Evolutionary conservation across 30 jellyfish, hydroid and myxozoan genomes (phyloP).

Genomic region (Rhopilema esculentum): DNA sequence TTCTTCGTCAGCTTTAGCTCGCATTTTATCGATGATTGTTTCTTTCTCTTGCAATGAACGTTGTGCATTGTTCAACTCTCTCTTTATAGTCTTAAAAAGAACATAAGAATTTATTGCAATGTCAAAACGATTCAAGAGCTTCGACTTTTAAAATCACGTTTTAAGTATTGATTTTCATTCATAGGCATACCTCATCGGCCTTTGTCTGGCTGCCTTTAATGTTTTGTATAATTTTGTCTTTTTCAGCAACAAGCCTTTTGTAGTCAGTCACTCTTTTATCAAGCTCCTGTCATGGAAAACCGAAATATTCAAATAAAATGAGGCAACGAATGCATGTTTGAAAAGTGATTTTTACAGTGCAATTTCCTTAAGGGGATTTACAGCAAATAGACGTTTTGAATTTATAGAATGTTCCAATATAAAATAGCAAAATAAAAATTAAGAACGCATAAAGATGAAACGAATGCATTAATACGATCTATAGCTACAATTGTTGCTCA

Average conservation of each 20-base stretch:
- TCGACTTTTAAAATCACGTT: too few relatives aligned
- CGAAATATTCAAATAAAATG: background rate
- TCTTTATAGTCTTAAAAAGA: conserved; percentile 44
- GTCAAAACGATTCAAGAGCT: too few relatives aligned
- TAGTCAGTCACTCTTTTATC: conserved; percentile 54
- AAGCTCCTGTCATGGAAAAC: conserved; percentile 51
- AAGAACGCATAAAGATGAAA: too few relatives aligned
- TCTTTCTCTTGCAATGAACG: conserved; percentile 49
- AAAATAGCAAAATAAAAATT: too few relatives aligned
- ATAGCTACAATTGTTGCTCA: too few relatives aligned
- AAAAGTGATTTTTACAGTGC: background rate
- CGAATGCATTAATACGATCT: too few relatives aligned
- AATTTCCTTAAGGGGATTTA: conserved; percentile 3
- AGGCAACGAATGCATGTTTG: background rate
- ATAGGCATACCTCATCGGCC: conserved; percentile 65
- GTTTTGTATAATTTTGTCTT: conserved; percentile 76
- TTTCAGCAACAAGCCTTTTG: conserved; percentile 70
- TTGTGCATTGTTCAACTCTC: conserved; percentile 58
- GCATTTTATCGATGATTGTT: conserved; percentile 38
- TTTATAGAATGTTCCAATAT: too few relatives aligned
- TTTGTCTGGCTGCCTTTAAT: conserved; percentile 36
- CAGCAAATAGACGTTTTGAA: background rate
- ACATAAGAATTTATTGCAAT: background rate
- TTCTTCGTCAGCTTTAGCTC: conserved; percentile 53
- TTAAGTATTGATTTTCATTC: too few relatives aligned